Evolutionary conservation across 2,888 invertebrate species (phyloP).

Genomic region (Polymixis lichenea): DNA sequence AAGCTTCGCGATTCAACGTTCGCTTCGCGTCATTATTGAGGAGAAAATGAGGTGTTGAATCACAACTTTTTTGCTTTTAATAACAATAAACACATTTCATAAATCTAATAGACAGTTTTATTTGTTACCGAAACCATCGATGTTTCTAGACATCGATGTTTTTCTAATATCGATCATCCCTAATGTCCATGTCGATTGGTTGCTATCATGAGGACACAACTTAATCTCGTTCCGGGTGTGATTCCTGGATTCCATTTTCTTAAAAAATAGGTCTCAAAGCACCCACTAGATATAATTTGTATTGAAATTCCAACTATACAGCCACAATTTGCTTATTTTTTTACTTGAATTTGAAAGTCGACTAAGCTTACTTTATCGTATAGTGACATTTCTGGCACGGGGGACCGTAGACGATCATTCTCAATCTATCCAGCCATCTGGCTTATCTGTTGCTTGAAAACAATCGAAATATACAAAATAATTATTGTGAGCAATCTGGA

Average conservation of each 20-base stretch:
- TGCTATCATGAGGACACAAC: background rate
- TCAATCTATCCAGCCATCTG: background rate
- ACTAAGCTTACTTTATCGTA: background rate
- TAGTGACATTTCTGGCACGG: too few species aligned
- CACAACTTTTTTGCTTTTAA: too few species aligned
- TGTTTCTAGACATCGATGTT: too few species aligned
- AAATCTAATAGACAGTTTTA: too few species aligned
- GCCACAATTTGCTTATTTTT: background rate
- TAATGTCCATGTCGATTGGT: background rate
- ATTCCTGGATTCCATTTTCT: background rate
- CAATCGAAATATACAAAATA: background rate
- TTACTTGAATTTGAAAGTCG: background rate
- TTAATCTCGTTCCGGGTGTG: background rate
- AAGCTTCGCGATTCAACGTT: too few species aligned
- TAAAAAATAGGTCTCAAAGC: background rate
- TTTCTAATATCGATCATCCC: too few species aligned
- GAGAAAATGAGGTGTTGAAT: too few species aligned
- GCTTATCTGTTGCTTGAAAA: background rate
- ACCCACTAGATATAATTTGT: background rate
- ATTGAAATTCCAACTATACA: background rate
- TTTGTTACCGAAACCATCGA: too few species aligned
- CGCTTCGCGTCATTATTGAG: too few species aligned
- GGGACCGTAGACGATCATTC: background rate
- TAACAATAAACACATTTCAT: too few species aligned
- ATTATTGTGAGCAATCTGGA: background rate